These are phyloP conservation scores for Actinia equina DNA, from an alignment of 64 coral and sea anemone species.

Conservation along the genomic window DNA sequence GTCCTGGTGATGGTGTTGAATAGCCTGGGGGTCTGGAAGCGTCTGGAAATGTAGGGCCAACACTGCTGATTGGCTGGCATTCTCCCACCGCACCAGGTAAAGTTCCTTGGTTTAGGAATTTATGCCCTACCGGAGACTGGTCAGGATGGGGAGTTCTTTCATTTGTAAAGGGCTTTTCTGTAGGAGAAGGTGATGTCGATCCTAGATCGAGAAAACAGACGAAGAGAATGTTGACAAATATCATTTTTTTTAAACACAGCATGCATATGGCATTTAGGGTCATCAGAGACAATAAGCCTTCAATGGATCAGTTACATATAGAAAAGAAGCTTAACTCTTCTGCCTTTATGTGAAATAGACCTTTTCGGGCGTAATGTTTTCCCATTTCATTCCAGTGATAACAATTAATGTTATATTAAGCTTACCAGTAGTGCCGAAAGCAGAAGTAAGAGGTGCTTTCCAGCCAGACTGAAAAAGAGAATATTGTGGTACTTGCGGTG, in stretches of 20 bases:
- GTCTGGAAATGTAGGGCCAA: background rate
- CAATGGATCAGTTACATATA: too few species aligned
- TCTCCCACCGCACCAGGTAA: background rate
- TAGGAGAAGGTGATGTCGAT: background rate
- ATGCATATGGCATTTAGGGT: too few species aligned
- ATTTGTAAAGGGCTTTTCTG: background rate
- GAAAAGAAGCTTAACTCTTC: too few species aligned
- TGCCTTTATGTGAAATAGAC: too few species aligned
- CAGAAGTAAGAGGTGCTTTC: slow-evolving; percentile 72
- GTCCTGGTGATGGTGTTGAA: slow-evolving; percentile 25
- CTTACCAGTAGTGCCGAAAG: slow-evolving; percentile 50
- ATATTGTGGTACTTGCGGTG: slow-evolving; percentile 71
- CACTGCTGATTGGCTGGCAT: background rate
- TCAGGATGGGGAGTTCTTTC: background rate
- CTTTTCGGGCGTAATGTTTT: too few species aligned
- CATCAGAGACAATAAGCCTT: too few species aligned
- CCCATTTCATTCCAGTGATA: too few species aligned
- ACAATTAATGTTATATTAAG: too few species aligned
- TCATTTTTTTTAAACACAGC: too few species aligned
- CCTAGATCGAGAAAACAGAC: background rate
- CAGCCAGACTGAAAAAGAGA: slow-evolving; percentile 90
- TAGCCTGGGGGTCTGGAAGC: background rate
- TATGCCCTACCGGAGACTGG: background rate
- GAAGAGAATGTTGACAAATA: background rate
- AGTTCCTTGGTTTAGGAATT: background rate